Evolutionary conservation across 2,888 invertebrate species (phyloP), one percentile per base, ranked within the genome.

Genomic region (Athalia circularis): DNA sequence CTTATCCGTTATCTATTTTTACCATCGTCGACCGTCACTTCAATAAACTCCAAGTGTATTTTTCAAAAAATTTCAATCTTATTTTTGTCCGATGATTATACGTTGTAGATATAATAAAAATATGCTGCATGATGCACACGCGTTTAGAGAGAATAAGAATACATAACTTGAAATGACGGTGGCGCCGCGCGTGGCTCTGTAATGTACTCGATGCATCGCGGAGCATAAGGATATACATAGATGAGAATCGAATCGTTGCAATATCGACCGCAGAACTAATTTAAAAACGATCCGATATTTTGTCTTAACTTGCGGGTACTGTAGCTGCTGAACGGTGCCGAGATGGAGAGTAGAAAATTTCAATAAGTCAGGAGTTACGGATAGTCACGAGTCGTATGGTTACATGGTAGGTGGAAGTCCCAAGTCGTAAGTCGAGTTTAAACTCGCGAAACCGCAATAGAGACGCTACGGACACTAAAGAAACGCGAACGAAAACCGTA

Each of bases 361-460:
- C 29, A 29, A 29, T 29, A 29, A 29, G 29, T 29, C 29, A 29
- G 29, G 29, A 29, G 8, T 13, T 29, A 7, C 62, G 13, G 29
- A 8, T n/a, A 48, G 75, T 75, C 75, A 75, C 75, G 75, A 75
- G 75, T 75, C 75, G 64, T 50, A 64, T 64, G 43, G 11, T 45
- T 13, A 62, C 43, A 15, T n/a, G 8, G 13, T 59, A 47, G 45
- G 65, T 6, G 8, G 9, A 9, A 72, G 72, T 72, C 72, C 62
- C 52, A 64, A 62, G 50, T 62, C 50, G 48, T 62, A 50, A 75
- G 64, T 75, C 75, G 75, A 75, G 75, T 75, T 75, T 75, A 75
- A 75, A 75, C 62, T 75, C 75, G 50, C 29, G 50, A 61, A 75
- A 75, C 75, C 75, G 75, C 75, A 75, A 9, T 48, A 75, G 47